These are phyloP conservation scores for Drosophila funebris DNA, from an alignment of 1,140 invertebrate species.

Conservation along the genomic window DNA sequence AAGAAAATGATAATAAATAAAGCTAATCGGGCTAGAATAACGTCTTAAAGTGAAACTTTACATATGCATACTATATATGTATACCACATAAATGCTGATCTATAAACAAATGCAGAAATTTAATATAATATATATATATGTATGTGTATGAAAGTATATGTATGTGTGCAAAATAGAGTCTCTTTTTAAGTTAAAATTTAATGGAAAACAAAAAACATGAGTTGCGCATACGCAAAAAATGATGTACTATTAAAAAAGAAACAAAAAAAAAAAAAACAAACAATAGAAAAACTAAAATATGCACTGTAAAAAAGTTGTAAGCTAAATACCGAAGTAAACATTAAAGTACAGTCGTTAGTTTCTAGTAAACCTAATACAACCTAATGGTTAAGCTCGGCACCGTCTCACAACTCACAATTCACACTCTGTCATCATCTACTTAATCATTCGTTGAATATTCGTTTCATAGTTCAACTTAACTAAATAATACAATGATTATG, in stretches of 20 bases:
- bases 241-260: slow-evolving; percentile 1
- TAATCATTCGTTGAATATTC: not conserved
- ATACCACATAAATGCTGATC: slow-evolving; percentile 63
- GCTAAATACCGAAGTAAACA: slow-evolving; percentile 58
- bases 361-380: slow-evolving; percentile 40
- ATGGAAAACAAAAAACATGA: not conserved
- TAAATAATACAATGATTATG: slow-evolving; percentile 11
- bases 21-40: slow-evolving; percentile 9
- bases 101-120: slow-evolving; percentile 42
- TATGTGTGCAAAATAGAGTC: slow-evolving; percentile 41
- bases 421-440: slow-evolving; percentile 18
- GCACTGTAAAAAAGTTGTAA: slow-evolving; percentile 71
- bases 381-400: slow-evolving; percentile 25
- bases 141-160: slow-evolving; percentile 47
- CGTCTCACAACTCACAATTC: slow-evolving; percentile 21
- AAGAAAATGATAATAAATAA: slow-evolving; percentile 32
- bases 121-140: slow-evolving; percentile 13
- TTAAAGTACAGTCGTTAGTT: slow-evolving; percentile 45
- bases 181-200: slow-evolving; percentile 39
- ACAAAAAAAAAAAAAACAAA: slow-evolving; percentile 7
- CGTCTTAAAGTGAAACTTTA: slow-evolving; percentile 23
- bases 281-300: slow-evolving; percentile 35
- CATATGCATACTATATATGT: slow-evolving; percentile 25
- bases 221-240: slow-evolving; percentile 43
- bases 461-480: slow-evolving; percentile 15